Conservation (phyloP, 2,113 vertebrate species). For the Callipepla californica region DNA sequence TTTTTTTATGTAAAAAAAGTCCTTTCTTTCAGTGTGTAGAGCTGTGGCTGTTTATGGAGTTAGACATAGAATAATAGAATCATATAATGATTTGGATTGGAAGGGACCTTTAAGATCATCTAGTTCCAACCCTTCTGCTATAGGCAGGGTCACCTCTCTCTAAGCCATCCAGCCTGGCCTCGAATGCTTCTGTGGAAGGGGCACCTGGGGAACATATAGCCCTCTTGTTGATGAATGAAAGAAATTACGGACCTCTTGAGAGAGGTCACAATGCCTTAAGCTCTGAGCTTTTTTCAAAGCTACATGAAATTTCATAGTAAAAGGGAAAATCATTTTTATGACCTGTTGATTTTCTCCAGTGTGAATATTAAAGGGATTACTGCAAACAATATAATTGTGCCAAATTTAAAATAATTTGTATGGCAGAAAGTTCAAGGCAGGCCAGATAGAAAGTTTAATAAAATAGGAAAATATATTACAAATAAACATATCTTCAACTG, state of each 20-base stretch:
- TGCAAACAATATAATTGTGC: background rate
- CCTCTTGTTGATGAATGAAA: background rate
- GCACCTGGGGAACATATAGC: background rate
- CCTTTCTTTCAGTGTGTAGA: background rate
- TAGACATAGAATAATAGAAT: accelerated
- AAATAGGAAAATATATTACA: background rate
- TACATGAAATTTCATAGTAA: background rate
- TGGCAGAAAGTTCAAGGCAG: background rate
- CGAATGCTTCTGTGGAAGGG: no score
- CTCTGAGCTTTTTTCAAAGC: background rate
- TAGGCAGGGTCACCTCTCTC: no score
- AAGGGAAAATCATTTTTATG: background rate
- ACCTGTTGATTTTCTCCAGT: background rate
- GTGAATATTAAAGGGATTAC: background rate
- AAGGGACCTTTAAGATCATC: no score
- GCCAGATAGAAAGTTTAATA: background rate
- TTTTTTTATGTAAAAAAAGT: background rate
- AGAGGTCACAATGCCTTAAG: background rate
- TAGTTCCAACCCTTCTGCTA: no score
- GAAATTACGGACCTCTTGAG: background rate
- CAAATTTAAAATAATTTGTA: background rate
- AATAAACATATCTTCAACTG: background rate
- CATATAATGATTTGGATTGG: no score
- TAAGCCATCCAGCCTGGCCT: no score
- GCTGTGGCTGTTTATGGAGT: background rate